These are phyloP conservation scores for Macrophya alboannulata DNA, from an alignment of 2,888 invertebrate species.

Conservation along the genomic window DNA sequence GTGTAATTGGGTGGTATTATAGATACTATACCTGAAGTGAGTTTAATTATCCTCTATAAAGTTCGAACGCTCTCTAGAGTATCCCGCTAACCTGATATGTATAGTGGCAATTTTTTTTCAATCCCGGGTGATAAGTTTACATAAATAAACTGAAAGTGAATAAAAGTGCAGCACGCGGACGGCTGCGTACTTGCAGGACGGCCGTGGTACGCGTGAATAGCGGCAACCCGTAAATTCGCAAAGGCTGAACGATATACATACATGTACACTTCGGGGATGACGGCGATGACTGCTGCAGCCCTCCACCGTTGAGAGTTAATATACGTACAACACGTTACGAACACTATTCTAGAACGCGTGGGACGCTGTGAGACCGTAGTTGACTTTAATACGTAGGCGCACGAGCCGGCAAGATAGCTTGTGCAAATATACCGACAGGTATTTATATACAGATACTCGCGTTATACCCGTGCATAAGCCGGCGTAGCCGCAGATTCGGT, in stretches of 20 bases:
- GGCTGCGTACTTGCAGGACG: not conserved
- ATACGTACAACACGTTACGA: not conserved
- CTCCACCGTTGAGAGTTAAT: not conserved
- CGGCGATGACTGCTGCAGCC: not conserved
- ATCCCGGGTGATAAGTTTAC: not conserved
- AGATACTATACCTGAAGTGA: not conserved
- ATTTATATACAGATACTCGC: not conserved
- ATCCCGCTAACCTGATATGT: not conserved
- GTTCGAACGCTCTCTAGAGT: not conserved
- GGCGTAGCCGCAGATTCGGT: not conserved
- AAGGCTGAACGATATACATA: not conserved
- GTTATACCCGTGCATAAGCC: not conserved
- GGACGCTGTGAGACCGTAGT: not conserved
- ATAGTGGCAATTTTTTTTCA: not conserved
- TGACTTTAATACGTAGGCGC: not conserved
- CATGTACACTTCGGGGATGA: not conserved
- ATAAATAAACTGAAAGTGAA: not conserved
- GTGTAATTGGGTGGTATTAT: not conserved
- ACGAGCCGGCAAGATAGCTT: not conserved
- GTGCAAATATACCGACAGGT: not conserved
- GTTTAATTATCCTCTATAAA: not conserved
- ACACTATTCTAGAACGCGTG: not conserved
- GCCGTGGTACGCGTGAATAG: conserved; percentile 5
- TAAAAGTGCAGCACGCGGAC: conserved; percentile 13
- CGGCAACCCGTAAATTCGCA: not conserved